Percentiles rank a stretch among this genome's conserved stretches.
Evolutionary conservation across 2,797 vertebrate species (phyloP).

Genomic region (Xiphophorus birchmanni): DNA sequence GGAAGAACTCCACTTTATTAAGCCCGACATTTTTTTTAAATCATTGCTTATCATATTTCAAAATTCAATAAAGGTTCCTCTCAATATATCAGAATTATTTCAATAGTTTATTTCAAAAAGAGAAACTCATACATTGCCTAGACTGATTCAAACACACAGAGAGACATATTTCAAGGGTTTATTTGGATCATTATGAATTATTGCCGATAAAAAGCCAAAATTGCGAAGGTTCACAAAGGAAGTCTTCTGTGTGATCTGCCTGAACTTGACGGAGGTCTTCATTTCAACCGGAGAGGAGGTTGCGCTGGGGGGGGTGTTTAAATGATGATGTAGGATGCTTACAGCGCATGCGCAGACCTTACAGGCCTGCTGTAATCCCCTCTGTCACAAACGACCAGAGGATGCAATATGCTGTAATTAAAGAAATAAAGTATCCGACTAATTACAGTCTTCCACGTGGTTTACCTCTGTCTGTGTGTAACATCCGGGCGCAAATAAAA

Average conservation of each 20-base stretch:
- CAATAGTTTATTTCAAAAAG: neutral
- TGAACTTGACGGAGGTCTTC: conserved; percentile 17
- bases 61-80: neutral
- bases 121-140: neutral
- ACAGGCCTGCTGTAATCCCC: conserved; percentile 55
- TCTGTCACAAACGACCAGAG: conserved; percentile 60
- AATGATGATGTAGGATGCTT: neutral
- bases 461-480: neutral
- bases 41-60: neutral
- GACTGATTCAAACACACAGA: neutral
- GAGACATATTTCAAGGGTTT: neutral
- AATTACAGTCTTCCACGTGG: conserved; percentile 33
- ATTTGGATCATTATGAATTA: neutral
- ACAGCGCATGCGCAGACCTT: conserved; percentile 47
- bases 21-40: neutral
- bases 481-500: neutral
- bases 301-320: neutral
- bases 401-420: conserved; percentile 56
- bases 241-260: neutral
- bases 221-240: conserved; percentile 32
- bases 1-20: neutral
- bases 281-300: conserved; percentile 1
- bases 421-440: conserved; percentile 37
- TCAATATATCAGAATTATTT: neutral
- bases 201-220: neutral